Conservation (phyloP, 2,797 vertebrate species). For the Emydoidea blandingii region DNA sequence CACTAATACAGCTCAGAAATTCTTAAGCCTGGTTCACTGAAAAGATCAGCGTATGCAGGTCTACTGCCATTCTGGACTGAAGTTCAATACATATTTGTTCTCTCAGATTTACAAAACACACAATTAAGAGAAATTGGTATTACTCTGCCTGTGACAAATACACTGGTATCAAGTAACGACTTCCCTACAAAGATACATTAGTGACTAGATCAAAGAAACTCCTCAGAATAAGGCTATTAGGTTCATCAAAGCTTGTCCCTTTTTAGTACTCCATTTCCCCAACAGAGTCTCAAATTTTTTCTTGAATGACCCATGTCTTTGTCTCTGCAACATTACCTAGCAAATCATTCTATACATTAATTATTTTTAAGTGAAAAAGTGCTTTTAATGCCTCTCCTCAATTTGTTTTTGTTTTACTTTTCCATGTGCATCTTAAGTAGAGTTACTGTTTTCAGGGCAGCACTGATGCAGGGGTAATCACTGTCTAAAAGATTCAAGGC, state of each 20-base stretch:
- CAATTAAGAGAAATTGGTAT: background rate
- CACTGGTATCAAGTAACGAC: conserved; percentile 26
- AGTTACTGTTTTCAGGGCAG: background rate
- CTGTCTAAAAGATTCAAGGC: background rate
- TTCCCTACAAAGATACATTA: background rate
- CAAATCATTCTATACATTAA: conserved; percentile 41
- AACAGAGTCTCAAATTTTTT: conserved; percentile 46
- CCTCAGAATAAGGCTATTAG: conserved; percentile 18
- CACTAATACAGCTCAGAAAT: too few species aligned
- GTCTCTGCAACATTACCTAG: background rate
- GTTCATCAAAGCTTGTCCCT: background rate
- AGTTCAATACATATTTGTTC: background rate
- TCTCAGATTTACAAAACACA: conserved; percentile 19
- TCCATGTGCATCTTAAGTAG: background rate
- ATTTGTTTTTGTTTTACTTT: conserved; percentile 46
- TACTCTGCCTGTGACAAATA: background rate
- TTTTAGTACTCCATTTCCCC: conserved; percentile 46
- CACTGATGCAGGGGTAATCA: background rate
- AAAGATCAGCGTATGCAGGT: background rate
- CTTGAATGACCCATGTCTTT: conserved; percentile 20
- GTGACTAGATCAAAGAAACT: conserved; percentile 41
- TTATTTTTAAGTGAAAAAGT: conserved; percentile 56
- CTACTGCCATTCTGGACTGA: background rate
- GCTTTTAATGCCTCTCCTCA: conserved; percentile 28
- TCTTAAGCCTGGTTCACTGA: background rate